Evolutionary conservation across 2,113 vertebrate genomes (phyloP).

Genomic region (Strix uralensis): DNA sequence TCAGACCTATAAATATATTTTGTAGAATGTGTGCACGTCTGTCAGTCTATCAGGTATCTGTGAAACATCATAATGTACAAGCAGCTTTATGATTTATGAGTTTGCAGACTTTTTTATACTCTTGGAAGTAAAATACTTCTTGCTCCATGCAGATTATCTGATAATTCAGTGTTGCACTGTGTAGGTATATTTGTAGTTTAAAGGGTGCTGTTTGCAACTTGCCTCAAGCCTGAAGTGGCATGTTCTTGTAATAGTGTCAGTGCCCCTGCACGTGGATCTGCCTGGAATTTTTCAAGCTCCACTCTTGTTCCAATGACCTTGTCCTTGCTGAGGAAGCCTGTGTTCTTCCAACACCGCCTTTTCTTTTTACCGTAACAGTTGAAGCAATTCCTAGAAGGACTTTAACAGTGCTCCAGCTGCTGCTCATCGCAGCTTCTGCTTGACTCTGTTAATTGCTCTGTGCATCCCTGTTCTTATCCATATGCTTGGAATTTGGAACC

Average conservation of each 20-base stretch:
- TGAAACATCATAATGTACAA: neutral
- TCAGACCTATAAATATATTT: conserved; percentile 6
- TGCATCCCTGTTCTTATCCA: conserved; percentile 41
- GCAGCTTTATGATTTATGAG: neutral
- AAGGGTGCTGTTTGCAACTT: neutral
- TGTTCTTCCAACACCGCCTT: neutral
- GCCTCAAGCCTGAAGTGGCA: neutral
- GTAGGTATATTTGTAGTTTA: neutral
- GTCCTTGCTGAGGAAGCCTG: neutral
- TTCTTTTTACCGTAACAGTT: conserved; percentile 4
- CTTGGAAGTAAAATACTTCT: neutral
- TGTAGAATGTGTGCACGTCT: neutral
- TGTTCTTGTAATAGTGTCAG: neutral
- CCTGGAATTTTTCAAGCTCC: neutral
- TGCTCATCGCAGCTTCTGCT: conserved; percentile 25
- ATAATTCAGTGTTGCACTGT: neutral
- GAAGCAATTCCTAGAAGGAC: conserved; percentile 51
- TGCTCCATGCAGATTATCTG: neutral
- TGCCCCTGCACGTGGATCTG: neutral
- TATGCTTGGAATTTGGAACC: conserved; percentile 50
- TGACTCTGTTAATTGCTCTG: conserved; percentile 60
- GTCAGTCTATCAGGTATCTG: neutral
- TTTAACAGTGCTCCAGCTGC: conserved; percentile 33
- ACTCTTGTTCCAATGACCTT: neutral
- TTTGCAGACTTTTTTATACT: neutral